Conservation (phyloP, 2,113 vertebrate genomes). For the Oophaga pumilio region DNA sequence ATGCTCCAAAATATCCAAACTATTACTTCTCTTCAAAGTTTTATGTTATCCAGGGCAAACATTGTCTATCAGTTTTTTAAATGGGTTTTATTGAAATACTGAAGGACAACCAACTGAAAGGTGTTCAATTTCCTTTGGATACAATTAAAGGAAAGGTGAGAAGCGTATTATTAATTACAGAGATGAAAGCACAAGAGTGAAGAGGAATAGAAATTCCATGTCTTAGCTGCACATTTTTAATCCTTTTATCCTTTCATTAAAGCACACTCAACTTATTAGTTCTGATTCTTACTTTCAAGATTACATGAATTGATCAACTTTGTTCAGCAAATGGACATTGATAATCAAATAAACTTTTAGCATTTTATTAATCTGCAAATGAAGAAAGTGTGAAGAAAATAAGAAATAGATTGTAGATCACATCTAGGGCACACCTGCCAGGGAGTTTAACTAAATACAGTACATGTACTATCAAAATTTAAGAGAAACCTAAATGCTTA, state of each 20-base stretch:
- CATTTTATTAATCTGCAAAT: conserved; percentile 42
- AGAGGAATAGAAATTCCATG: conserved; percentile 43
- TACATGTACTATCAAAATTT: background rate
- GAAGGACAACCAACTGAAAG: conserved; percentile 17
- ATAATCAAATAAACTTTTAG: conserved; percentile 46
- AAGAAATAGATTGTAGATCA: background rate
- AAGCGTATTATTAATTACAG: conserved; percentile 52
- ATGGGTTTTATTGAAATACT: conserved; percentile 23
- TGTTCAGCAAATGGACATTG: conserved; percentile 43
- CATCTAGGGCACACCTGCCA: background rate
- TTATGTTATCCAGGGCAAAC: background rate
- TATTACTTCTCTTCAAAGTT: background rate
- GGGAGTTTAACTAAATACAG: background rate
- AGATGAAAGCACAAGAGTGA: conserved; percentile 53
- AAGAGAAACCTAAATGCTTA: background rate
- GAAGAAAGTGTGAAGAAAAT: conserved; percentile 25
- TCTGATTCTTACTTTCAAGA: conserved; percentile 45
- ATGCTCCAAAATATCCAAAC: background rate
- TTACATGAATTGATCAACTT: conserved; percentile 47
- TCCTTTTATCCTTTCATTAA: conserved; percentile 57
- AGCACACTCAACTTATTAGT: conserved; percentile 57
- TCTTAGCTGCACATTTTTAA: conserved; percentile 39
- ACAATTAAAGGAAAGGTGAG: conserved; percentile 55
- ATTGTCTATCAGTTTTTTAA: background rate
- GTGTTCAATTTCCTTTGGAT: conserved; percentile 37